These are phyloP conservation scores for Amblyopsis rosae DNA, from an alignment of 2,113 vertebrate genomes.

Conservation along the genomic window DNA sequence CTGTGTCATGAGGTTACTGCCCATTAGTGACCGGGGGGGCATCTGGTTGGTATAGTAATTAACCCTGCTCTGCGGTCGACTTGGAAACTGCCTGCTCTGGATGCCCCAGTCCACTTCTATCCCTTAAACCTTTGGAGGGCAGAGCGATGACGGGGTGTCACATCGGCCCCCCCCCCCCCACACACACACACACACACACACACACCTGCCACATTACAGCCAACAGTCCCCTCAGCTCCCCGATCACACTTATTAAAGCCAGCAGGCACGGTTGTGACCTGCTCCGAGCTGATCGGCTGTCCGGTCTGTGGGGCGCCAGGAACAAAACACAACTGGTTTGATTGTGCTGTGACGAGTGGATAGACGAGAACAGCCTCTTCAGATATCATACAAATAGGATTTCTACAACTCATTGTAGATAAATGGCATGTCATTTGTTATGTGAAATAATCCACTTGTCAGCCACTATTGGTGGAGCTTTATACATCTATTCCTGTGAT, in stretches of 20 bases:
- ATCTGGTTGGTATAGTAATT: constrained; percentile 62
- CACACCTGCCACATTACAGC: background rate
- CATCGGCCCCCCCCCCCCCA: constrained; percentile 25
- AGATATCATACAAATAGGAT: too few species aligned
- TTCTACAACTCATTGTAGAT: too few species aligned
- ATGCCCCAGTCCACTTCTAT: constrained; percentile 45
- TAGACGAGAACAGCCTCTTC: background rate
- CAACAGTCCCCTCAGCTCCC: constrained; percentile 16
- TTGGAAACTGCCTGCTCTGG: constrained; percentile 55
- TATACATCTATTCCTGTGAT: too few species aligned
- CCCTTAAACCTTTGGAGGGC: constrained; percentile 47
- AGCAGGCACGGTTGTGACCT: constrained; percentile 40
- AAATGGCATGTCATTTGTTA: too few species aligned
- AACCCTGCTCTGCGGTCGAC: constrained; percentile 59
- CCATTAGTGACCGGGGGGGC: constrained; percentile 47
- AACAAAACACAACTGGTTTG: constrained; percentile 39
- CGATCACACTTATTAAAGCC: constrained; percentile 60
- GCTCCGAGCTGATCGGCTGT: constrained; percentile 22
- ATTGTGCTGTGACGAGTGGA: constrained; percentile 13
- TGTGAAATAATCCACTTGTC: too few species aligned
- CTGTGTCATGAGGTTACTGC: constrained; percentile 38
- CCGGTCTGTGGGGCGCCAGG: constrained; percentile 8
- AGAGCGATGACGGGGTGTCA: constrained; percentile 58
- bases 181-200: background rate
- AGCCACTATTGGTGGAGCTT: too few species aligned